Base-by-base conservation (phyloP, 2,888 invertebrate genomes). In the Drosophila colorata region DNA sequence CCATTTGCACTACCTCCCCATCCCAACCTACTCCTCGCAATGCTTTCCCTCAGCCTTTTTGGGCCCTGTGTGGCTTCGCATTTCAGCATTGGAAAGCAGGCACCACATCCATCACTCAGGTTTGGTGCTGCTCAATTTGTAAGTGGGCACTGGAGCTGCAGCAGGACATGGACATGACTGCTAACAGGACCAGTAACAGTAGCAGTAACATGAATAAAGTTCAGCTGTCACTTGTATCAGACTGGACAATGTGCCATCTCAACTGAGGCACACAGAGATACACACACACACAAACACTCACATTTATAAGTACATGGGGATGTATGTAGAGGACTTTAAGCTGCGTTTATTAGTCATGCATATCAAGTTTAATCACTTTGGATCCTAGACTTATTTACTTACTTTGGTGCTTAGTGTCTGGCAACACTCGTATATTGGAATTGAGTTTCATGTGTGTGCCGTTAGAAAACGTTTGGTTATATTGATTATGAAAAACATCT, bases 101-200 rank as follows among this genome's bases (percentile, higher is more conserved):
- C 68, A 68, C 33, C 73, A 53, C 76, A 73, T 73, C 56, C 76
- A 73, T 73, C 73, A 73, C 64, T 64, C 52, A 38, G 40, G 14
- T 18, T 43, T 61, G 55, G 58, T 73, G 76, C 57, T 69, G 52
- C 70, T 60, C 71, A 73, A 75, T 73, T 73, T 73, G 73, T 69
- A 73, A 75, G 69, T 59, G 73, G 60, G 14, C 58, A 58, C 14
- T 51, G 58, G 44, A 57, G 44, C 28, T 9, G 11, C 25, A 48
- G 37, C 33, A 61, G 61, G 49, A 70, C 68, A 64, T 47, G 33
- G 33, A 53, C 69, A 69, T 52, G 53, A 44, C 53, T 47, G 31
- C 51, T 9, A 43, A 43, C 40, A 33, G 38, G 14, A 28, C 41
- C 38, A 35, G 52, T 13, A 18, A 35, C 37, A 46, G 41, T 16